phyloP scores from a whole-genome alignment of 2,113 vertebrate genomes.

The Pangasianodon gigas region DNA sequence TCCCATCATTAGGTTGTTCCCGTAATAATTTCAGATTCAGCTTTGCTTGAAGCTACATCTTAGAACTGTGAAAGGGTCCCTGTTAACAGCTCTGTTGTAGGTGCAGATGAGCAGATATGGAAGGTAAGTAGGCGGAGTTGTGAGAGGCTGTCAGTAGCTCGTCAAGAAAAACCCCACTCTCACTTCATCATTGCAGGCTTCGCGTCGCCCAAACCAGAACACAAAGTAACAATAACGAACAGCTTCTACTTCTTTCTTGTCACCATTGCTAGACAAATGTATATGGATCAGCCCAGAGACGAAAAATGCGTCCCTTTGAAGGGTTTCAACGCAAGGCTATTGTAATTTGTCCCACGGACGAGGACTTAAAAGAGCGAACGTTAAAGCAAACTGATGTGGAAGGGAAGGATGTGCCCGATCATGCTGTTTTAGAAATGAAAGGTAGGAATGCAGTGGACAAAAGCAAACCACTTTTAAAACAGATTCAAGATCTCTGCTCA shows the following conservation, averaged over 20 bases:
- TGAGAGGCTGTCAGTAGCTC: conserved; percentile 73
- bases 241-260: conserved; percentile 81
- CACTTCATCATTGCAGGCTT: conserved; percentile 70
- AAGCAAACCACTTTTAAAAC: conserved; percentile 57
- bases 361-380: conserved; percentile 91
- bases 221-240: conserved; percentile 66
- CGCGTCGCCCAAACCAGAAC: conserved; percentile 65
- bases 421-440: conserved; percentile 97
- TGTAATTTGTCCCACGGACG: conserved; percentile 94
- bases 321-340: conserved; percentile 96
- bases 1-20: background rate
- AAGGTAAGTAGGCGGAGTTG: conserved; percentile 73
- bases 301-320: conserved; percentile 98
- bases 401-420: conserved; percentile 94
- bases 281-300: conserved; percentile 94
- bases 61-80: conserved; percentile 32
- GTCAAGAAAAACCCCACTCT: conserved; percentile 71
- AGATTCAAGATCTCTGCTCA: conserved; percentile 62
- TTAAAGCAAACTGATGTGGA: conserved; percentile 93
- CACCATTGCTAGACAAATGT: conserved; percentile 90
- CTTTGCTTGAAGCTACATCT: background rate
- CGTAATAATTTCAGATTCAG: background rate
- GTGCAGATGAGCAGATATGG: background rate
- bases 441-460: conserved; percentile 82
- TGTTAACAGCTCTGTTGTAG: background rate